phyloP scores from a whole-genome alignment of 2,888 invertebrate species.

The Polyploca ridens region DNA sequence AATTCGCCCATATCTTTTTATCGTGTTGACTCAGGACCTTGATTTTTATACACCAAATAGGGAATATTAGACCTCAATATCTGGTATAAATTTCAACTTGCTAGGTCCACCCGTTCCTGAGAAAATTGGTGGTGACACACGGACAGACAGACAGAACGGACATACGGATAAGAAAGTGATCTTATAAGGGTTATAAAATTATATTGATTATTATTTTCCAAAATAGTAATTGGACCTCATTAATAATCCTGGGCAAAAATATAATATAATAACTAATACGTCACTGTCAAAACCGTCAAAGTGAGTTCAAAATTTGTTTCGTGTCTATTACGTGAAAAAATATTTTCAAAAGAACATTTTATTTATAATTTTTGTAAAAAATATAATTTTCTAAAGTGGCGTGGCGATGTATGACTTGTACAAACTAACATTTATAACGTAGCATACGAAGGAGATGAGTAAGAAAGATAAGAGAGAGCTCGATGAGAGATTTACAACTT shows the following conservation, averaged over 20 bases:
- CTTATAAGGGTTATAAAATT: too few relatives aligned
- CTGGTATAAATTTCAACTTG: too few relatives aligned
- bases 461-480: conserved; percentile 67
- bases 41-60: too few relatives aligned
- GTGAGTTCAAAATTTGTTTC: conserved; percentile 47
- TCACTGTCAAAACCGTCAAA: conserved; percentile 25
- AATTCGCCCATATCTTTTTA: too few relatives aligned
- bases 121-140: too few relatives aligned
- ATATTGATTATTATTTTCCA: too few relatives aligned
- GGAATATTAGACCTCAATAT: too few relatives aligned
- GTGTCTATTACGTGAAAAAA: conserved; percentile 36
- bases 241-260: neutral
- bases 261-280: neutral
- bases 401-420: conserved; percentile 35
- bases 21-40: too few relatives aligned
- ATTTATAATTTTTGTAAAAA: conserved; percentile 26
- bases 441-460: conserved; percentile 55
- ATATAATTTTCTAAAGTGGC: conserved; percentile 25
- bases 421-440: conserved; percentile 34
- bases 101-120: too few relatives aligned
- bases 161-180: too few relatives aligned
- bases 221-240: neutral
- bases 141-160: too few relatives aligned
- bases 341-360: conserved; percentile 27
- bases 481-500: conserved; percentile 72